Percentiles rank a stretch among this genome's conserved stretches.
phyloP scores from a whole-genome alignment of 2,888 invertebrate genomes.

The Chalcis sispes region DNA sequence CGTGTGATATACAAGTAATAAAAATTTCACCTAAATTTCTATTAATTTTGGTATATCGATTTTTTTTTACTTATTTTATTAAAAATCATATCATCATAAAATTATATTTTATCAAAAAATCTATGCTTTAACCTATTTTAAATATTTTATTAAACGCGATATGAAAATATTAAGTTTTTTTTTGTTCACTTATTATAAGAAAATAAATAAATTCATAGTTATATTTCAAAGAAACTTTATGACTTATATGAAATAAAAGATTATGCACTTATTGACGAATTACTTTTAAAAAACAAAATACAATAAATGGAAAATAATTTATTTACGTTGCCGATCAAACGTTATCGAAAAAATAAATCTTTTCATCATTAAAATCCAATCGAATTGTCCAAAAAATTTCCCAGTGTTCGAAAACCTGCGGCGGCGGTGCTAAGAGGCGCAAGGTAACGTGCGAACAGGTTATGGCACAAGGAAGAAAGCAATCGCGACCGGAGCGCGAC shows the following conservation, averaged over 20 bases:
- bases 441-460: conserved; percentile 91
- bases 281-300: too few species aligned
- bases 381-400: too few species aligned
- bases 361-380: too few species aligned
- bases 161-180: not conserved
- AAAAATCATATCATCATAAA: conserved; percentile 1
- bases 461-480: conserved; percentile 94
- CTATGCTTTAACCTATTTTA: too few species aligned
- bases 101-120: too few species aligned
- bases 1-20: too few species aligned
- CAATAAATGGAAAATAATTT: too few species aligned
- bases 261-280: too few species aligned
- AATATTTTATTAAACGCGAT: too few species aligned
- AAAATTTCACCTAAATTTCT: too few species aligned
- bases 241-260: too few species aligned
- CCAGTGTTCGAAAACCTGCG: conserved; percentile 94
- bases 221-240: not conserved
- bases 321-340: too few species aligned
- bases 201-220: not conserved
- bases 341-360: not conserved
- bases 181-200: not conserved
- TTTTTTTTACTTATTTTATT: not conserved
- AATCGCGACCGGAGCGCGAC: conserved; percentile 85
- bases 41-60: not conserved
- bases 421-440: conserved; percentile 91